These are phyloP conservation scores for Euclidia mi DNA, from an alignment of 2,888 invertebrate genomes.

Conservation along the genomic window DNA sequence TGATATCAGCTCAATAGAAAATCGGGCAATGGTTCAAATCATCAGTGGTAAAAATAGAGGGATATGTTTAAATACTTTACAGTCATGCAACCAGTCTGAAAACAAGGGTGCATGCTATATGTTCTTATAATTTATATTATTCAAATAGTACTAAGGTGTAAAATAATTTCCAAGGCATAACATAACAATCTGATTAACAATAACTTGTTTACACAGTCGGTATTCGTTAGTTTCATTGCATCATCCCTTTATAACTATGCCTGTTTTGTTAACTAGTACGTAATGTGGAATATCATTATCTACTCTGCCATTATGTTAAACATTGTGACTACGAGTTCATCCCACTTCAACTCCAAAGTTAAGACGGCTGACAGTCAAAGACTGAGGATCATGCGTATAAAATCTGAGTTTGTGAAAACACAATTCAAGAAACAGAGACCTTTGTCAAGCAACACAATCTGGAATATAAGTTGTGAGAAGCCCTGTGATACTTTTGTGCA, in stretches of 20 bases:
- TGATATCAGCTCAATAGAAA: too few species aligned
- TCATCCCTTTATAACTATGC: slow-evolving; percentile 9
- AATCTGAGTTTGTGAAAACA: neutral
- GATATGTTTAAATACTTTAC: too few species aligned
- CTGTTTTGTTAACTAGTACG: slow-evolving; percentile 12
- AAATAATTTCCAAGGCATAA: slow-evolving; percentile 7
- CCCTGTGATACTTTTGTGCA: neutral
- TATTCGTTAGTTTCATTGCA: slow-evolving; percentile 1
- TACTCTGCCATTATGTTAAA: slow-evolving; percentile 11
- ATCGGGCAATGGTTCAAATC: too few species aligned
- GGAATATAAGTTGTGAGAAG: neutral
- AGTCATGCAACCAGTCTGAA: neutral
- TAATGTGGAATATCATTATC: slow-evolving; percentile 28
- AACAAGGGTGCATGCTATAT: neutral
- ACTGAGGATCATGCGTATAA: neutral
- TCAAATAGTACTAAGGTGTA: neutral
- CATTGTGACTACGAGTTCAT: slow-evolving; percentile 7
- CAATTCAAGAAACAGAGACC: neutral
- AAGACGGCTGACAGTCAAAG: neutral
- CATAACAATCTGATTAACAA: slow-evolving; percentile 14
- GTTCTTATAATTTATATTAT: neutral
- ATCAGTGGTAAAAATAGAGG: too few species aligned
- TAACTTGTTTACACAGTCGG: neutral
- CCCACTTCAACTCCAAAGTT: neutral
- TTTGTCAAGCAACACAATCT: neutral